Evolutionary conservation across 2,888 invertebrate species (phyloP).

Genomic region (Tetragonula carbonaria): DNA sequence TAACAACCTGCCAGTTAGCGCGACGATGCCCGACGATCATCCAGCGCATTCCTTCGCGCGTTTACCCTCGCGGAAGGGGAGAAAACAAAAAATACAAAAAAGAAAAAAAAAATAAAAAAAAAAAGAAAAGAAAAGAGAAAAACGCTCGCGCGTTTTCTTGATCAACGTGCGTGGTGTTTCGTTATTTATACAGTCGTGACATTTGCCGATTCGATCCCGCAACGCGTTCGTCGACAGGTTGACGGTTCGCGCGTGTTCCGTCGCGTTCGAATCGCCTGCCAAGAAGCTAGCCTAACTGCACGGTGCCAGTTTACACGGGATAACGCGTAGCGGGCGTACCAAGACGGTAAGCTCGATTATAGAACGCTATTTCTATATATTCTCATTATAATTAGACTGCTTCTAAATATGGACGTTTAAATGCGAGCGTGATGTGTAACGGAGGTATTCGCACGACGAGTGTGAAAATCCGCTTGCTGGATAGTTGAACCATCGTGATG

Average conservation of each 20-base stretch:
- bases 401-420: conserved; percentile 47
- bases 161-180: conserved; percentile 5
- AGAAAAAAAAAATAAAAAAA: not conserved
- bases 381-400: conserved; percentile 54
- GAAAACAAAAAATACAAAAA: too few relatives aligned
- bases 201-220: conserved; percentile 52
- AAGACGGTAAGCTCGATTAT: conserved; percentile 35
- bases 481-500: conserved; percentile 1
- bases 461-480: conserved; percentile 31
- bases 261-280: conserved; percentile 43
- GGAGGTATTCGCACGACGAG: conserved; percentile 27
- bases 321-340: conserved; percentile 43
- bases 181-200: conserved; percentile 58
- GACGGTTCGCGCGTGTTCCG: conserved; percentile 49
- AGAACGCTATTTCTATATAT: conserved; percentile 44
- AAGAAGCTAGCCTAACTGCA: conserved; percentile 40
- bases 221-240: conserved; percentile 44
- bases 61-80: too few relatives aligned
- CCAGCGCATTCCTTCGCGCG: not conserved
- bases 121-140: not conserved
- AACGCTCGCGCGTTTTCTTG: not conserved
- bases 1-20: conserved; percentile 31
- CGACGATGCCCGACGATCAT: not conserved
- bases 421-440: conserved; percentile 27
- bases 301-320: conserved; percentile 56